A percentile compares a stretch with the other conserved stretches of the same genome.
Evolutionary conservation across 2,113 vertebrate genomes (phyloP).

Genomic region (Bos javanicus): DNA sequence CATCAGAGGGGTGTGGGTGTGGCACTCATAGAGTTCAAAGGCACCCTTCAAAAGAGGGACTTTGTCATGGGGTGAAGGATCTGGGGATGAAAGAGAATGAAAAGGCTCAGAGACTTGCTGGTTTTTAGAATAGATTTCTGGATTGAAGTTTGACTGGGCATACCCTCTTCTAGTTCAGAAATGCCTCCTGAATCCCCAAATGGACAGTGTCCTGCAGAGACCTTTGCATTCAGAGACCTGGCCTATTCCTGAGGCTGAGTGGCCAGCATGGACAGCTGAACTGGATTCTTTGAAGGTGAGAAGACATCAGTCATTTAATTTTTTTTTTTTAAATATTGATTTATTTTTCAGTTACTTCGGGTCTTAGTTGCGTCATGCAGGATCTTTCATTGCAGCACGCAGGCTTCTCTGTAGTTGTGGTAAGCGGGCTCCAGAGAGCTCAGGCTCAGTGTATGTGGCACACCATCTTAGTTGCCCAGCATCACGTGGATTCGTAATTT

Average conservation of each 20-base stretch:
- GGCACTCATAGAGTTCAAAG: fast-evolving
- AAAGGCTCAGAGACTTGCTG: background rate
- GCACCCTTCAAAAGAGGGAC: background rate
- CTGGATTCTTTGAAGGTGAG: conserved; percentile 70
- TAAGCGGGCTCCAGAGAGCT: background rate
- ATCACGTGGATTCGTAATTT: fast-evolving
- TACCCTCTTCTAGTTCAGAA: conserved; percentile 24
- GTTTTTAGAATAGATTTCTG: background rate
- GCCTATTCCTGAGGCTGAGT: conserved; percentile 47
- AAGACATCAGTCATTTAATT: background rate
- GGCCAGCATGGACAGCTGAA: conserved; percentile 32
- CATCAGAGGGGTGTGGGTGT: background rate
- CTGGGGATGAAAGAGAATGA: background rate
- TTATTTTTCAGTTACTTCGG: background rate
- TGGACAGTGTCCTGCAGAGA: conserved; percentile 32
- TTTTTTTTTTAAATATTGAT: background rate
- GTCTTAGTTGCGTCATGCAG: background rate
- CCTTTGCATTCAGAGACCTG: conserved; percentile 47
- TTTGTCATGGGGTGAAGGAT: fast-evolving
- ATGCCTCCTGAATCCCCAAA: background rate
- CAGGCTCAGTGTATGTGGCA: background rate
- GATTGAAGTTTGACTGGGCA: background rate
- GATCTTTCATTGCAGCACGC: background rate
- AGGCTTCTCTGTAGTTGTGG: background rate
- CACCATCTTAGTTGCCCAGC: background rate